Evolutionary conservation across 2,113 vertebrate species (phyloP), one percentile per base, ranked within the genome.

Genomic region (Henicopernis longicauda): DNA sequence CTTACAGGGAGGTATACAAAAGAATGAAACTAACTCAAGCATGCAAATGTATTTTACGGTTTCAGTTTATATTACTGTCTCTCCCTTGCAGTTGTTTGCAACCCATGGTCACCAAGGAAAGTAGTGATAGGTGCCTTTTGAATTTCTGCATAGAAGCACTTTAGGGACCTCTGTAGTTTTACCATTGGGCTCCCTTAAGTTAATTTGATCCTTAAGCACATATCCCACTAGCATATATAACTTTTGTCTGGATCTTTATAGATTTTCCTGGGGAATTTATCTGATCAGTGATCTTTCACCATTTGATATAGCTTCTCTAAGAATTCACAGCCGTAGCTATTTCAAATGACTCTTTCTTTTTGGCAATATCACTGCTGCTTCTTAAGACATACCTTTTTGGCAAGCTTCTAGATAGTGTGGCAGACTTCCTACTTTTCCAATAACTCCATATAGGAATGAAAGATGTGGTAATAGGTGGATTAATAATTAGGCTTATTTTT

Each of bases 281-380:
- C 72, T 52, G 20, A 55, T 63, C 32, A 22, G 16, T 47, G 34
- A 40, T 40, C 29, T 82, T 78, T 69, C 19, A 82, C 44, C 21
- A 66, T 76, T 58, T 82, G 45, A 79, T 88, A 58, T 1, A 86
- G 5, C n/a, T 82, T 93, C 67, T 72, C 16, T 47, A 85, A 85
- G 45, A 89, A 85, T 34, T 82, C n/a, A 65, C 5, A 83, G 32
- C 40, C 76, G 67, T 9, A 84, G 20, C 16, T 59, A 62, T 63
- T 89, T 89, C 40, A 89, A 92, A 69, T 32, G 29, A 36, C 72
- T 52, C 16, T 34, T 69, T 83, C 34, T 67, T 70, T 92, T 91
- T 80, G 34, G 19, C n/a, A 91, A 4, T 72, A 45, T 52, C 52
- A 49, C 47, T 59, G 54, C 6, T 44, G 10, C 3, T 17, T 80